Base-by-base conservation (phyloP, 2,797 vertebrate genomes). In the Sebastes steindachneri region DNA sequence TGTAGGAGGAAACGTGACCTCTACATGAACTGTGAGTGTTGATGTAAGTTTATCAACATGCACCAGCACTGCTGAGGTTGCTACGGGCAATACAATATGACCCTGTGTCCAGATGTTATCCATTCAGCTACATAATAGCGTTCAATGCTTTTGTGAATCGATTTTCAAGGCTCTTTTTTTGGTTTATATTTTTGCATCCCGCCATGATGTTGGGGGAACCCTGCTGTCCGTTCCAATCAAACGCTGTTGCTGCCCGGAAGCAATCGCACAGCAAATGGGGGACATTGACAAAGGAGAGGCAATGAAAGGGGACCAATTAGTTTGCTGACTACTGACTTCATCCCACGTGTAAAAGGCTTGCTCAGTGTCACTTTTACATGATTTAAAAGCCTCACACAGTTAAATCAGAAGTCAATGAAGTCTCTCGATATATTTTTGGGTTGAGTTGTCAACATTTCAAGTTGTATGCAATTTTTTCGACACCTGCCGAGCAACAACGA, bases 381-480 rank as follows among this genome's bases (percentile, higher is more conserved):
- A 96, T 95, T 96, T 95, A 95, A 95, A 95, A 95, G 93, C 94
- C 95, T 92, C 92, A 93, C 92, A 95, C 95, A 92, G 87, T 95
- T 95, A 95, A 96, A 95, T 96, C 95, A 95, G 93, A 95, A 94
- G 94, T 96, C 95, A 96, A 96, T 96, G 96, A 96, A 96, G 95
- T 96, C 96, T 95, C 84, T 95, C 83, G 9, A 92, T 95, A 96
- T 97, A 96, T 97, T 97, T 97, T 96, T 96, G 94, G 95, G 94
- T 92, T 91, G 95, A 97, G 96, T 96, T 97, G 96, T 96, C 96
- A 97, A 90, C 93, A 96, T 96, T 97, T 96, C 96, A 90, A 82
- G 53, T 82, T 86, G 37, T 68, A 70, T 73, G 57, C 23, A 79
- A 71, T 71, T 82, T 86, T 83, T 78, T 74, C 9, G 63, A 80